Percentiles rank a stretch among this genome's conserved stretches.
Evolutionary conservation across 2,888 invertebrate genomes (phyloP).

Genomic region (Iphiclides podalirius): DNA sequence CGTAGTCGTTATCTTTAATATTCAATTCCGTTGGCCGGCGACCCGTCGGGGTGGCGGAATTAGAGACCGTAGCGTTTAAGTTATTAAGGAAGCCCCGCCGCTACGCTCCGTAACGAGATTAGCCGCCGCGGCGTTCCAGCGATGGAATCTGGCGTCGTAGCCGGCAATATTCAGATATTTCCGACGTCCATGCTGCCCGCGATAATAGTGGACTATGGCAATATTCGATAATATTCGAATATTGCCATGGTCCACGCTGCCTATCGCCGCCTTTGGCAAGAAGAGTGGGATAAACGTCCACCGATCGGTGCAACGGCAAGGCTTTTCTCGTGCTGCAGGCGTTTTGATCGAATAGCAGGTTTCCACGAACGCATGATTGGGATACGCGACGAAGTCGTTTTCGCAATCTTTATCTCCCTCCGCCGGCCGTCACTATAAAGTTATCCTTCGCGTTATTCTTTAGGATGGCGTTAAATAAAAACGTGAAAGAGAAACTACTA

Average conservation of each 20-base stretch:
- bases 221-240: too few relatives aligned
- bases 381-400: too few relatives aligned
- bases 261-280: background rate
- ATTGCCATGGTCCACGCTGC: too few relatives aligned
- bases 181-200: too few relatives aligned
- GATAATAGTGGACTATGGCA: too few relatives aligned
- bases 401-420: too few relatives aligned
- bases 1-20: slow-evolving; percentile 40
- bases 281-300: slow-evolving; percentile 8
- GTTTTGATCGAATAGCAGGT: slow-evolving; percentile 14
- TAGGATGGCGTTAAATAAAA: too few relatives aligned
- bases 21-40: slow-evolving; percentile 48
- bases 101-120: slow-evolving; percentile 65
- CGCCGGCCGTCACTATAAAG: too few relatives aligned
- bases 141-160: slow-evolving; percentile 23
- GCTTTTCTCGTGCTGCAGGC: slow-evolving; percentile 17
- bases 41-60: slow-evolving; percentile 48
- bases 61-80: slow-evolving; percentile 53
- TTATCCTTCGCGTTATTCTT: too few relatives aligned
- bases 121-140: slow-evolving; percentile 43
- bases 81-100: slow-evolving; percentile 69
- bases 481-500: too few relatives aligned
- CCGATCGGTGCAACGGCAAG: slow-evolving; percentile 11
- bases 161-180: slow-evolving; percentile 15
- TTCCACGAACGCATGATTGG: slow-evolving; percentile 4